Base-by-base conservation (phyloP, 2,113 vertebrate genomes). In the Salminus brasiliensis region DNA sequence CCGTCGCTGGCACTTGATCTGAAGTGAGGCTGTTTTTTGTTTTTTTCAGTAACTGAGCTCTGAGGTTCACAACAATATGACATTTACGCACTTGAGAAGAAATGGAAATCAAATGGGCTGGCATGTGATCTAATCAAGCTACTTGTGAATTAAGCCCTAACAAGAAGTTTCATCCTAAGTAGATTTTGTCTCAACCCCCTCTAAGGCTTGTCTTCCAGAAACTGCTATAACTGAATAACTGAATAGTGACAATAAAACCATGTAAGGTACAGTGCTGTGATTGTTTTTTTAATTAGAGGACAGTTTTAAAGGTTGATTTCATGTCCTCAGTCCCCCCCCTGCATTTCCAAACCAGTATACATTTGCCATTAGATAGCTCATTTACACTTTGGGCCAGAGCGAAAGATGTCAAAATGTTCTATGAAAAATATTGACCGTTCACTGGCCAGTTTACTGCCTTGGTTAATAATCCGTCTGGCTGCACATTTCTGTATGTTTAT, bases 31-130 rank as follows among this genome's bases (percentile, higher is more conserved):
- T 82, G 49, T 32, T 60, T 43, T 73, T 49, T 53, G 88, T 90
- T 85, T 84, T 87, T 89, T 84, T 75, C 60, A 83, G 66, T 77
- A 84, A 41, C 30, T 84, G 81, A 85, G 86, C 86, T 85, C 41
- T 45, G 76, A 85, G 85, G 85, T 87, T 90, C 88, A 87, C 78
- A 85, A 34, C 80, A 74, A 81, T 81, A 66, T 90, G 89, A 59
- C 66, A 32, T 69, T 69, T 0, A 68, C 66, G 30, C 25, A 23
- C 41, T 69, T 29, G 23, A 55, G 32, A 12, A 6, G 25, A 36
- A 49, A 74, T 5, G 6, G 6, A 70, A 29, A 1, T 27, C 36
- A 52, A 71, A 66, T 43, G 53, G 29, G 75, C 66, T 36, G 47
- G 62, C 41, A 47, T 63, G 73, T 62, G 41, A 10, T 8, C 47